Base-by-base conservation (phyloP, 2,888 invertebrate genomes). In the Trichopria drosophilae region DNA sequence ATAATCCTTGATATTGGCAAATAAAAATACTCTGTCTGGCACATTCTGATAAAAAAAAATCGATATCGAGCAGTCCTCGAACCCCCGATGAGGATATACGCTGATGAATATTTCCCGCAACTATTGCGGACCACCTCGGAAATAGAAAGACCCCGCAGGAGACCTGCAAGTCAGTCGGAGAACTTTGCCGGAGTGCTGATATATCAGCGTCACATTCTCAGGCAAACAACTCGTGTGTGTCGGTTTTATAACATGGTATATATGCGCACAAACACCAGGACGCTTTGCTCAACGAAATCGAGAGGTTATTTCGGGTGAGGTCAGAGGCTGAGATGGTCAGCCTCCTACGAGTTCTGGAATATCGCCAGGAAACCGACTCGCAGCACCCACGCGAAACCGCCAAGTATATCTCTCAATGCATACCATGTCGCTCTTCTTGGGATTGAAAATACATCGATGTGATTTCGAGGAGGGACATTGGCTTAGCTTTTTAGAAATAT, bases 241-340 rank as follows among this genome's bases (percentile, higher is more conserved):
- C 26, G 32, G 42, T 32, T 52, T 26, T 20, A 19, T 10, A 42
- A 42, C 42, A 28, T 42, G 31, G 12, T 42, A 13, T 31, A 18
- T 16, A 37, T 13, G 12, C 20, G 13, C 16, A 39, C 22, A 20
- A 18, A 12, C 39, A 23, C 10, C n/a, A n/a, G n/a, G n/a, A n/a
- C n/a, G n/a, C n/a, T n/a, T n/a, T n/a, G n/a, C n/a, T n/a, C n/a
- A 51, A 24, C 31, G 46, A 46, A 51, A 55, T 51, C 48, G 41
- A 46, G 60, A 62, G 63, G 65, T 68, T 75, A 75, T 75, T 75
- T 75, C 64, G 68, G 70, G 75, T 73, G 74, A 73, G 75, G 75
- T 75, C 73, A 75, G 73, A 75, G 74, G 75, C 75, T 74, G 74
- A 66, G 70, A 72, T 72, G 73, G 73, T 73, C 71, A 73, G 71